A percentile compares a stretch with the other conserved stretches of the same genome.
Conservation (phyloP, 2,797 vertebrate genomes). For the Peromyscus nudipes region DNA sequence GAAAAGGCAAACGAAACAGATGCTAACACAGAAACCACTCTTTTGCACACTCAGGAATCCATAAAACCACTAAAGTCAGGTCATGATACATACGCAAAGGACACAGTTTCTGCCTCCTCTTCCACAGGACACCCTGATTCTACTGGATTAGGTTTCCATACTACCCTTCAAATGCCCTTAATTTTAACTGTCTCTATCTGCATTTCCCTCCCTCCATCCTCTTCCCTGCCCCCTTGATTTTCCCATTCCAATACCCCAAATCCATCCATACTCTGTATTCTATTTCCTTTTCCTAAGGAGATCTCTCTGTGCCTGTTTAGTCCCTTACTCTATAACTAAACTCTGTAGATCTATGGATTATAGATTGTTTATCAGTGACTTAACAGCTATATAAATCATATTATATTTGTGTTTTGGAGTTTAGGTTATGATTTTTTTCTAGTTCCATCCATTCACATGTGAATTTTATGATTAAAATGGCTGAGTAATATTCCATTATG, state of each 20-base stretch:
- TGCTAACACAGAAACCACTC: neutral
- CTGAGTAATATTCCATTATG: too few relatives aligned
- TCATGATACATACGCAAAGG: neutral
- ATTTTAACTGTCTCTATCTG: neutral
- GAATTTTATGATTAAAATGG: too few relatives aligned
- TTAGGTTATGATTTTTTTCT: neutral
- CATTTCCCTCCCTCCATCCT: neutral
- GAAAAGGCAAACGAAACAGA: neutral
- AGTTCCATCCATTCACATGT: too few relatives aligned
- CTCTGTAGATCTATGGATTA: neutral
- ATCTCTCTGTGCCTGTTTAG: neutral
- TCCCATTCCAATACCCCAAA: neutral
- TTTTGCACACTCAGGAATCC: neutral
- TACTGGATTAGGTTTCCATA: neutral
- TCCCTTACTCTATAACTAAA: neutral
- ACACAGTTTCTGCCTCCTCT: neutral
- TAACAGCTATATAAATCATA: neutral
- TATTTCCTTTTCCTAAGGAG: neutral
- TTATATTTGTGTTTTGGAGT: neutral
- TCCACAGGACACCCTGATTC: neutral
- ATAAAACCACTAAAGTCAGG: neutral
- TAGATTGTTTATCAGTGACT: neutral
- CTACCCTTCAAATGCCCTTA: neutral
- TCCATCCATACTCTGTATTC: neutral
- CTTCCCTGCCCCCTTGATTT: neutral